phyloP scores from a whole-genome alignment of 1,140 invertebrate genomes.

The Hestina assimilis region DNA sequence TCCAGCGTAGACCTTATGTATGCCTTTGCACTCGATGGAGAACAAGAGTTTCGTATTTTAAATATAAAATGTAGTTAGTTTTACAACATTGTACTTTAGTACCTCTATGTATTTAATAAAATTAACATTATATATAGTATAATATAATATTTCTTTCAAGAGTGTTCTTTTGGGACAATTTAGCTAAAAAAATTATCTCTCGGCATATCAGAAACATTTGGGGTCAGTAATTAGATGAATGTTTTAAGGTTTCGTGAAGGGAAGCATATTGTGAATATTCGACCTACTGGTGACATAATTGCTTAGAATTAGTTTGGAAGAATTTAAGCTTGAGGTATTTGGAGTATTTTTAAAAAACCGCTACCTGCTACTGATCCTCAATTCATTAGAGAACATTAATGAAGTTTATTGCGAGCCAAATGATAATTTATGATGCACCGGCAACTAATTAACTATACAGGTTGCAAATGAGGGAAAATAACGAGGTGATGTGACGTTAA shows the following conservation, averaged over 20 bases:
- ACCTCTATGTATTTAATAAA: too few relatives aligned
- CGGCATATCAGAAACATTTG: neutral
- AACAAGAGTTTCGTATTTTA: too few relatives aligned
- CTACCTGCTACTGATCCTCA: constrained; percentile 64
- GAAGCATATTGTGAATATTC: constrained; percentile 19
- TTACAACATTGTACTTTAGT: too few relatives aligned
- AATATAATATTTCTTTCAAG: too few relatives aligned
- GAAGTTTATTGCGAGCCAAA: constrained; percentile 54
- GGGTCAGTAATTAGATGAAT: constrained; percentile 42
- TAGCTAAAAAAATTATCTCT: neutral
- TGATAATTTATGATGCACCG: constrained; percentile 52
- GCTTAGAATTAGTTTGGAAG: constrained; percentile 35
- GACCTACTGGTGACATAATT: constrained; percentile 11
- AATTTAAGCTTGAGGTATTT: constrained; percentile 51
- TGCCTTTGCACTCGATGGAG: too few relatives aligned
- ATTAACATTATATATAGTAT: too few relatives aligned
- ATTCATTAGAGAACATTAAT: constrained; percentile 69
- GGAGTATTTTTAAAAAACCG: constrained; percentile 49
- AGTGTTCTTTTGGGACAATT: too few relatives aligned
- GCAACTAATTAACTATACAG: constrained; percentile 58
- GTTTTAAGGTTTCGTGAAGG: constrained; percentile 43
- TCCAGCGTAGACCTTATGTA: too few relatives aligned
- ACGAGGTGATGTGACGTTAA: constrained; percentile 7
- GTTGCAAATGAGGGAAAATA: constrained; percentile 14
- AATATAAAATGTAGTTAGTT: too few relatives aligned